These are phyloP conservation scores for Pomacea canaliculata DNA, from an alignment of 2,888 invertebrate species.

Conservation along the genomic window DNA sequence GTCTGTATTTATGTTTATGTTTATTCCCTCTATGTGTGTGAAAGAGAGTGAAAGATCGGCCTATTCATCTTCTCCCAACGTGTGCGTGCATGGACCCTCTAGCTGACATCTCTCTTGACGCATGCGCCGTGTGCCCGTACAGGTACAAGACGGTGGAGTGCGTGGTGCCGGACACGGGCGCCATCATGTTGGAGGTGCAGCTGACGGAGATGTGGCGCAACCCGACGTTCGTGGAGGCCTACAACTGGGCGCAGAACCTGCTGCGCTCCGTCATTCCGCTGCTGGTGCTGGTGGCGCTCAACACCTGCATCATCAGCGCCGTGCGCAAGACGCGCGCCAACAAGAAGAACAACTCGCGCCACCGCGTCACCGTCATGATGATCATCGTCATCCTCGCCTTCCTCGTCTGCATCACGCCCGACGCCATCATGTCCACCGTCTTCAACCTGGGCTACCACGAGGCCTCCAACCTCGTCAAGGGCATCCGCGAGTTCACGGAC, in stretches of 20 bases:
- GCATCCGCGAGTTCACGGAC: slow-evolving; percentile 67
- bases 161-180: slow-evolving; percentile 41
- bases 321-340: slow-evolving; percentile 54
- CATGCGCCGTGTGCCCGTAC: not conserved
- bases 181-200: slow-evolving; percentile 46
- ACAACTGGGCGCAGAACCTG: slow-evolving; percentile 63
- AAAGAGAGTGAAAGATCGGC: slow-evolving; percentile 4
- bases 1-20: slow-evolving; percentile 3
- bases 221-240: slow-evolving; percentile 51
- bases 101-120: not conserved
- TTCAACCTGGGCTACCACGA: slow-evolving; percentile 67
- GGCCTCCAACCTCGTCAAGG: slow-evolving; percentile 58
- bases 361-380: slow-evolving; percentile 56
- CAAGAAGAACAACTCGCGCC: slow-evolving; percentile 46
- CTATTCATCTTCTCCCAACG: not conserved
- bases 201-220: slow-evolving; percentile 61
- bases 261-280: slow-evolving; percentile 66
- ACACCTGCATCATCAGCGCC: slow-evolving; percentile 62
- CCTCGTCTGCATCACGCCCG: slow-evolving; percentile 67
- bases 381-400: slow-evolving; percentile 66
- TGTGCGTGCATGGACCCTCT: too few relatives aligned
- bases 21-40: slow-evolving; percentile 6
- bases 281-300: slow-evolving; percentile 59
- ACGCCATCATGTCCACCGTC: slow-evolving; percentile 67
- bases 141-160: slow-evolving; percentile 51